Evolutionary conservation across 2,888 invertebrate genomes (phyloP), one percentile per base, ranked within the genome.

Genomic region (Eupithecia tripunctaria): DNA sequence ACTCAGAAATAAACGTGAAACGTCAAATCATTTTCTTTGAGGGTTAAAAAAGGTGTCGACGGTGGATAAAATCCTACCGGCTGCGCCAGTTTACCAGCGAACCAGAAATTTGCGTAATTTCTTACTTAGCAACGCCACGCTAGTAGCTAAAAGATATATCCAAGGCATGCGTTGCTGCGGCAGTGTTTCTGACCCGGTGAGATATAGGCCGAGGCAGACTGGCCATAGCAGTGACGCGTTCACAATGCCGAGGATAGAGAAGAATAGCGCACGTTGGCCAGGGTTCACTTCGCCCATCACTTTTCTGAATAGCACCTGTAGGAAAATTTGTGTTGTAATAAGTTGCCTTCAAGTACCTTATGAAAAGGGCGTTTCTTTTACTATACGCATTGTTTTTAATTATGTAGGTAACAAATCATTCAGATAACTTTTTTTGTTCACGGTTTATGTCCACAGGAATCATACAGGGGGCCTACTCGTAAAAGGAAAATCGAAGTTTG

Each of bases 211-310:
- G 76, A 98, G 91, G 84, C 98, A 97, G 68, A 98, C 93, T n/a
- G 99, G 99, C 98, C 99, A 99, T 84, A 99, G 95, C 74, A 99
- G 94, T 8, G 97, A 95, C 25, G 98, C 97, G 90, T 98, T 98
- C 86, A 98, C 96, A 80, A 98, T 95, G 66, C 99, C 99, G 82
- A 99, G 96, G 41, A 98, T 96, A 0, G 98, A 97, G 94, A 99
- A 98, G 92, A 99, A 98, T 80, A 99, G 93, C 2, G 99, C 98
- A 71, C 98, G 97, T 93, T 99, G 98, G 6, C 98, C 98, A 73
- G 97, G 97, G 73, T 97, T 98, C 75, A 98, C 98, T 85, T 98
- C 98, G 18, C 99, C 99, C 93, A 99, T 97, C 80, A 98, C 97
- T 93, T 98, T 98, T 86, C 98, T 97, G 93, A 99, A 99, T 86